phyloP scores from a whole-genome alignment of 2,113 vertebrate genomes.

The Manacus vitellinus region DNA sequence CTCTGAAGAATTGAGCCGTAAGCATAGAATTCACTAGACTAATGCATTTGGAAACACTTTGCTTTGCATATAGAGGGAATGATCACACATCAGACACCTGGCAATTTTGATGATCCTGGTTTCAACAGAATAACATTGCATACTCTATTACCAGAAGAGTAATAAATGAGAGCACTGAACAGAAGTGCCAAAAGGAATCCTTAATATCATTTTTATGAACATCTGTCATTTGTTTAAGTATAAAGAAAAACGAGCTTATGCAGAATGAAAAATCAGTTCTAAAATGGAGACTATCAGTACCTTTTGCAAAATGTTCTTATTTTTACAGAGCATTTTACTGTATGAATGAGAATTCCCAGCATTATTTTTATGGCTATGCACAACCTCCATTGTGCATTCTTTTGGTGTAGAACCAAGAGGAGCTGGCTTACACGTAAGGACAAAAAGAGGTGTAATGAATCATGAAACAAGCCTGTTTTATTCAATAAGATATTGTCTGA shows the following conservation, averaged over 20 bases:
- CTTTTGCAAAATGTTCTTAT: constrained; percentile 44
- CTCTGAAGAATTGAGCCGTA: constrained; percentile 8
- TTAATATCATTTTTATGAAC: constrained; percentile 7
- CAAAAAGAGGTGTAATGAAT: constrained; percentile 63
- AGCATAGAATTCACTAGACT: constrained; percentile 13
- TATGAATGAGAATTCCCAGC: constrained; percentile 4
- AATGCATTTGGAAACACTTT: constrained; percentile 30
- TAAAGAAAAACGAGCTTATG: constrained; percentile 22
- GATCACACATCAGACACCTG: constrained; percentile 53
- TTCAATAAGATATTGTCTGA: constrained; percentile 50
- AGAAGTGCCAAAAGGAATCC: constrained; percentile 49
- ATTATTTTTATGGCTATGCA: constrained; percentile 2
- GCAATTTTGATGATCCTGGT: constrained; percentile 37
- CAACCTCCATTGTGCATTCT: not conserved
- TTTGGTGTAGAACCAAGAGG: constrained; percentile 21
- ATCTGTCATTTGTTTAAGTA: constrained; percentile 59
- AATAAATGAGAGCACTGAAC: constrained; percentile 41
- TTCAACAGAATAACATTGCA: constrained; percentile 47
- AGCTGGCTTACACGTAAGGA: constrained; percentile 16
- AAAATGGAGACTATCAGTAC: constrained; percentile 6
- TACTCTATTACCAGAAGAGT: constrained; percentile 31
- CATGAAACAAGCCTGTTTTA: constrained; percentile 61
- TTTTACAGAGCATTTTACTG: constrained; percentile 39
- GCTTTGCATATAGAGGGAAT: constrained; percentile 45
- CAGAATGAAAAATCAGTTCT: constrained; percentile 9